phyloP scores from a whole-genome alignment of 2,113 vertebrate genomes.

The Microcebus lehilahytsara region DNA sequence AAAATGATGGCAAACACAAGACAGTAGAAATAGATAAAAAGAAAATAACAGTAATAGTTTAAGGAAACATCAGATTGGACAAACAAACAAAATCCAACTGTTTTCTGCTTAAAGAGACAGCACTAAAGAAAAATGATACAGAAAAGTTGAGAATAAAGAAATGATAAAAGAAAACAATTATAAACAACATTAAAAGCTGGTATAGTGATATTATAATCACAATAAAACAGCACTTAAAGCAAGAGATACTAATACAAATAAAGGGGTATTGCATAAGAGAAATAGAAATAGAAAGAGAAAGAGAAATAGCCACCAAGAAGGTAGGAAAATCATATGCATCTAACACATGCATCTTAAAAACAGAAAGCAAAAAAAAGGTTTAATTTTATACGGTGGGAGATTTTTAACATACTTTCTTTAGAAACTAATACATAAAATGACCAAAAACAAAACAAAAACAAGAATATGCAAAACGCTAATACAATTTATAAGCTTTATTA shows the following conservation, averaged over 20 bases:
- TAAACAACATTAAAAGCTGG: neutral
- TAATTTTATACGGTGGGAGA: neutral
- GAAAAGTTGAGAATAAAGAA: neutral
- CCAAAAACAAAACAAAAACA: neutral
- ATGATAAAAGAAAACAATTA: neutral
- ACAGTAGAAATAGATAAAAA: neutral
- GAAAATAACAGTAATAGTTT: neutral
- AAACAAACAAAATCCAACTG: neutral
- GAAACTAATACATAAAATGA: neutral
- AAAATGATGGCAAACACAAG: neutral
- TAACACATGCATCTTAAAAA: neutral
- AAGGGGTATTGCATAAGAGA: neutral
- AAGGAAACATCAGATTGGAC: neutral
- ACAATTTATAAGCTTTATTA: neutral
- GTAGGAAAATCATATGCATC: neutral
- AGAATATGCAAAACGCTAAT: neutral
- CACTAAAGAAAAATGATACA: neutral
- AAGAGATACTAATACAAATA: neutral
- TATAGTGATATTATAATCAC: neutral
- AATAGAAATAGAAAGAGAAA: neutral
- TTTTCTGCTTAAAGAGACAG: neutral
- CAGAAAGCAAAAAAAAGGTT: neutral
- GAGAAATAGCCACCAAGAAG: neutral
- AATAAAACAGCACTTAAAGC: neutral
- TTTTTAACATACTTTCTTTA: neutral